Percentiles rank a stretch among this genome's conserved stretches.
These are phyloP conservation scores for Chrysogorgia sp. DNA, from an alignment of 92 coral and sea anemone genomes.

Conservation along the genomic window DNA sequence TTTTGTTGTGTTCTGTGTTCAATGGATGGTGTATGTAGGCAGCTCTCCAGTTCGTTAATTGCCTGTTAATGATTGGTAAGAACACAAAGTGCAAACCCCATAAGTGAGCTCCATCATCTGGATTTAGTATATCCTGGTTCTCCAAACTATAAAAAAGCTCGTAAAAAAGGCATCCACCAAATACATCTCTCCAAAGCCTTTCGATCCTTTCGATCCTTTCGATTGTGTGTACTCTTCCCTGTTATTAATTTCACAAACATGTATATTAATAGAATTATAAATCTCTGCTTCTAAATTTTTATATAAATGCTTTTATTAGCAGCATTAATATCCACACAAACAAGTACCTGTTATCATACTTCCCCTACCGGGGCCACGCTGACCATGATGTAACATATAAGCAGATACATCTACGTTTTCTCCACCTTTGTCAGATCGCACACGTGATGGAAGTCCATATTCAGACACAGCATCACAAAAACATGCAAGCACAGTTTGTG, in stretches of 20 bases:
- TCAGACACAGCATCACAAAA: slow-evolving; percentile 40
- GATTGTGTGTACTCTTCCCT: slow-evolving; percentile 9
- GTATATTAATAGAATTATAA: too few relatives aligned
- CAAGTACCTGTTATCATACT: slow-evolving; percentile 39
- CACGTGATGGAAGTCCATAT: slow-evolving; percentile 64
- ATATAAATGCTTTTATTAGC: too few relatives aligned
- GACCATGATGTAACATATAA: slow-evolving; percentile 54
- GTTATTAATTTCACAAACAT: too few relatives aligned
- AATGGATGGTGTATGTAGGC: slow-evolving; percentile 47
- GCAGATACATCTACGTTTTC: slow-evolving; percentile 49
- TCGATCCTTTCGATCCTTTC: slow-evolving; percentile 46
- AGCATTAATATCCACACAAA: too few relatives aligned
- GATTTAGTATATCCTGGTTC: slow-evolving; percentile 27
- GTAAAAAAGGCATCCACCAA: slow-evolving; percentile 59
- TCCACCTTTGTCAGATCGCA: slow-evolving; percentile 56
- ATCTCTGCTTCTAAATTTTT: too few relatives aligned
- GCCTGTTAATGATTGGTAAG: slow-evolving; percentile 43
- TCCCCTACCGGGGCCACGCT: slow-evolving; percentile 46
- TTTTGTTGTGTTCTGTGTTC: slow-evolving; percentile 28
- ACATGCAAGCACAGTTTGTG: slow-evolving; percentile 34
- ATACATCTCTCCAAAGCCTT: slow-evolving; percentile 61
- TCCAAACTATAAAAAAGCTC: slow-evolving; percentile 45
- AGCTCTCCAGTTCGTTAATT: slow-evolving; percentile 5
- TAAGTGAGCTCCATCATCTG: slow-evolving; percentile 31
- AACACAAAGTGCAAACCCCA: slow-evolving; percentile 56